Evolutionary conservation across 2,888 invertebrate species (phyloP), one percentile per base, ranked within the genome.

Genomic region (Leptinotarsa rubiginosa): DNA sequence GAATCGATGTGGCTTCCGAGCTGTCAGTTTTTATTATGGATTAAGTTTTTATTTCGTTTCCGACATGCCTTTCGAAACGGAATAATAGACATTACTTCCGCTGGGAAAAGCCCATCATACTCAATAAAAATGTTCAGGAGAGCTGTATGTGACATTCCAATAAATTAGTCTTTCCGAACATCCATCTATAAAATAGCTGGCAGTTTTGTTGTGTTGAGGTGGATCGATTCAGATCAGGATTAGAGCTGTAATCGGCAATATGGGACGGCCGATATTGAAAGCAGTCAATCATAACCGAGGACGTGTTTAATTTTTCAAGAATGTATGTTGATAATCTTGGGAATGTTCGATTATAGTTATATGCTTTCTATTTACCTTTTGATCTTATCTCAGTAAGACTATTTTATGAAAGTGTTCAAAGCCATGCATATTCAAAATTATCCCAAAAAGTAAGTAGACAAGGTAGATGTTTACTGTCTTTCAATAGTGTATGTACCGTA

Each of bases 1-100:
- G 56, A 56, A 56, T 56, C 56, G 56, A 56, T 22, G 22, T 56
- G 20, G 56, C 56, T 56, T 22, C 22, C 22, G 20, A 56, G 56
- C 54, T 69, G 22, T 56, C 54, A 69, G 18, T 69, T 69, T 54
- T 31, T 25, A 41, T 62, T 62, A 62, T 62, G 62, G 25, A 62
- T 62, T 62, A 62, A 62, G 31, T 62, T 62, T 62, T 62, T 62
- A 62, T 62, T 31, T 62, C n/a, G 62, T 62, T 62, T 62, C 41
- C 62, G 62, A 62, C 62, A 41, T 62, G 62, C 62, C n/a, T 25
- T 41, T 41, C 62, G 41, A 25, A 25, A 62, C 41, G 31, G 62
- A 62, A 62, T 62, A 62, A 62, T n/a, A 62, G 31, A 62, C 62
- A 31, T 62, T 41, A 62, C 62, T 62, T 62, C 41, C 62, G 31